Conservation (phyloP, 2,113 vertebrate genomes). For the Vireo altiloquus region DNA sequence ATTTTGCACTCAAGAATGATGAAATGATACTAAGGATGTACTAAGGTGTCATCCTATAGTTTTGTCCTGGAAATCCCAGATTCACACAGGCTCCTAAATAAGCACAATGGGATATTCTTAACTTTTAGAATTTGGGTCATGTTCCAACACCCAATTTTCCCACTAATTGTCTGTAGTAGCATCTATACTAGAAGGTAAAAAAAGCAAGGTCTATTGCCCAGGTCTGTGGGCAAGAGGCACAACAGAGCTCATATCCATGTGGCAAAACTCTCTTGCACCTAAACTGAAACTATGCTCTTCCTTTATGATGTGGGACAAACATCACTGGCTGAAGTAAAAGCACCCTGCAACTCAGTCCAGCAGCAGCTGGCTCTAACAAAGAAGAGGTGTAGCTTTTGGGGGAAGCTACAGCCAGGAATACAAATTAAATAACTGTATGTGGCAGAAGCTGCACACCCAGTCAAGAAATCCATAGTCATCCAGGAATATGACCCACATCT, state of each 20-base stretch:
- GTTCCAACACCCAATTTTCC: neutral
- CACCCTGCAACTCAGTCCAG: neutral
- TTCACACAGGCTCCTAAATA: neutral
- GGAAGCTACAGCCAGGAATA: neutral
- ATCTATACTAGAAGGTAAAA: neutral
- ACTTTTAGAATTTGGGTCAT: neutral
- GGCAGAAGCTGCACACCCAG: neutral
- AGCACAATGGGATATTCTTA: neutral
- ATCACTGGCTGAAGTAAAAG: neutral
- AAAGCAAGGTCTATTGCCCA: neutral
- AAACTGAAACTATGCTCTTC: neutral
- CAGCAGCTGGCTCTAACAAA: neutral
- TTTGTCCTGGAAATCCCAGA: neutral
- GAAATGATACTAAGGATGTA: neutral
- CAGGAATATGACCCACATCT: neutral
- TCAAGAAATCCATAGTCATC: neutral
- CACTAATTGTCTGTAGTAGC: neutral
- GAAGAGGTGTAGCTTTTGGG: neutral
- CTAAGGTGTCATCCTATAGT: neutral
- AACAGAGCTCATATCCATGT: accelerated
- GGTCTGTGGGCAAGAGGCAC: neutral
- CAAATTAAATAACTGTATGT: neutral
- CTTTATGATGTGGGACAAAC: neutral
- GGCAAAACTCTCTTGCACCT: neutral
- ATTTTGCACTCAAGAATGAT: neutral